Conservation (phyloP, 2,113 vertebrate genomes). For the Tylochromis polylepis region DNA sequence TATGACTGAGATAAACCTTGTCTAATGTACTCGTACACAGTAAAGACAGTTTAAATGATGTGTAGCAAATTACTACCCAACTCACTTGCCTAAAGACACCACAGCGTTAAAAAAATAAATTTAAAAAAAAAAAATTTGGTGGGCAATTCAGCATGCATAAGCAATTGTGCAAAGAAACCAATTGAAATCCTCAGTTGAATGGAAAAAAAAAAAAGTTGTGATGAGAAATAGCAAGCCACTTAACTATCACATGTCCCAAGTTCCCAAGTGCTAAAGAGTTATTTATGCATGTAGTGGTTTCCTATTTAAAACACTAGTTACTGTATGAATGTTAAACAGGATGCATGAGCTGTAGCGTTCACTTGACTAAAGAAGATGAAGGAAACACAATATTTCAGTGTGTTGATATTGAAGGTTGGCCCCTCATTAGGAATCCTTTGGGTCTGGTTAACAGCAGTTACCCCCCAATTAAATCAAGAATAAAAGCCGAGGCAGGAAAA, state of each 20-base stretch:
- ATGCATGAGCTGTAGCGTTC: background rate
- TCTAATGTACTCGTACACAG: background rate
- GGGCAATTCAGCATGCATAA: background rate
- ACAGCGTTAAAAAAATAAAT: background rate
- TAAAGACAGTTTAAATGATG: background rate
- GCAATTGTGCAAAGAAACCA: background rate
- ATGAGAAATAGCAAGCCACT: background rate
- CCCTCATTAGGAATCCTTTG: constrained; percentile 23
- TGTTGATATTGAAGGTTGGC: constrained; percentile 7
- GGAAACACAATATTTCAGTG: background rate
- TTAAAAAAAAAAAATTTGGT: accelerated
- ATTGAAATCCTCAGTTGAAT: background rate
- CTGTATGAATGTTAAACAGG: background rate
- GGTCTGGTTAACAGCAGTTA: constrained; percentile 33
- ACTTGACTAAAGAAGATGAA: background rate
- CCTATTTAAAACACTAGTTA: background rate
- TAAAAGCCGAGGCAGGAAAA: constrained; percentile 1
- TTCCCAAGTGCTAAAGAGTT: background rate
- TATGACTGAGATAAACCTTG: background rate
- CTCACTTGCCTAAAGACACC: background rate
- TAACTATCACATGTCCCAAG: background rate
- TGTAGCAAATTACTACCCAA: background rate
- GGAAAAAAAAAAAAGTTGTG: background rate
- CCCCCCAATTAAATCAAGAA: constrained; percentile 33
- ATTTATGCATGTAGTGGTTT: background rate